Percentiles rank a stretch among this genome's conserved stretches.
These are phyloP conservation scores for Pteropus alecto DNA, from an alignment of 2,113 vertebrate species.

Conservation along the genomic window DNA sequence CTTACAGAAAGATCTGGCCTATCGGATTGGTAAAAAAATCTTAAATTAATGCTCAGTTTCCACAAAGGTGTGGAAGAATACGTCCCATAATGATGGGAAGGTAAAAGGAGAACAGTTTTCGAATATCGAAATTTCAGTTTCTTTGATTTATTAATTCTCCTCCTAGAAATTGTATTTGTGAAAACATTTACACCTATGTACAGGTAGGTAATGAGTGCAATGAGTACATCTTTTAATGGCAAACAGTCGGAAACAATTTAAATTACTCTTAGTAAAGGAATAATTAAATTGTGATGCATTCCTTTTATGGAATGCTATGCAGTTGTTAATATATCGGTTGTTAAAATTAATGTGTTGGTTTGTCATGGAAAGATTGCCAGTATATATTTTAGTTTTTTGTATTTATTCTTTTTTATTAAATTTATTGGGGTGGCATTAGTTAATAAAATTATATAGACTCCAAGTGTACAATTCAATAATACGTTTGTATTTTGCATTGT, in stretches of 20 bases:
- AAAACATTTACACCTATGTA: not conserved
- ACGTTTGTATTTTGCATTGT: too few relatives aligned
- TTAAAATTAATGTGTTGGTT: not conserved
- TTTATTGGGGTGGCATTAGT: too few relatives aligned
- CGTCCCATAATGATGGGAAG: not conserved
- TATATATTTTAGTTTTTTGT: not conserved
- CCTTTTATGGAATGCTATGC: not conserved
- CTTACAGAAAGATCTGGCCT: not conserved
- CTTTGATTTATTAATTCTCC: not conserved
- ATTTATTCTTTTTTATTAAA: too few relatives aligned
- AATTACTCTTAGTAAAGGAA: not conserved
- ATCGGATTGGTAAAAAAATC: not conserved
- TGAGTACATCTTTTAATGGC: not conserved
- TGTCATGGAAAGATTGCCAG: not conserved
- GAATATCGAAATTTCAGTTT: not conserved
- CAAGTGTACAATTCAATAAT: too few relatives aligned
- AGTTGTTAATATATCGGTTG: not conserved
- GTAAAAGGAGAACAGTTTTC: not conserved
- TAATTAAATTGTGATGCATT: not conserved
- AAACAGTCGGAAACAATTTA: not conserved
- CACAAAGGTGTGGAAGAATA: not conserved
- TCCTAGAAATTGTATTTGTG: not conserved
- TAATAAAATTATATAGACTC: too few relatives aligned
- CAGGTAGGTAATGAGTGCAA: not conserved
- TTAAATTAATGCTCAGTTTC: not conserved